These are phyloP conservation scores for Enteromius viviparus DNA, from an alignment of 2,797 vertebrate genomes.

Conservation along the genomic window DNA sequence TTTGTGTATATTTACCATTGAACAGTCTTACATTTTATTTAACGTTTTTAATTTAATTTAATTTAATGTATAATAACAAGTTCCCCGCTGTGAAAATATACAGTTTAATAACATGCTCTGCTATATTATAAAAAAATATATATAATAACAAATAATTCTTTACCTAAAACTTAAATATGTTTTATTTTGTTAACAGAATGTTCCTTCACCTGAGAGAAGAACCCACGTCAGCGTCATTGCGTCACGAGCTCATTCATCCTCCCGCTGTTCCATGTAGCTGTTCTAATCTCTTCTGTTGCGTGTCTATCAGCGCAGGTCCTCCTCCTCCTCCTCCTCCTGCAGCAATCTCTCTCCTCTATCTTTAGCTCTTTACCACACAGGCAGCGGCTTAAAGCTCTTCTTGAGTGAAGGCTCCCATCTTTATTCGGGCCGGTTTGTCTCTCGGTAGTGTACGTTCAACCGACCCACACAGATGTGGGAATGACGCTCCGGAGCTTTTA, in stretches of 20 bases:
- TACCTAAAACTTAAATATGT: neutral
- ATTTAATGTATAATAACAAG: neutral
- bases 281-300: slow-evolving; percentile 20
- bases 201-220: slow-evolving; percentile 8
- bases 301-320: neutral
- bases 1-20: neutral
- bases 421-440: neutral
- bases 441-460: neutral
- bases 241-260: slow-evolving; percentile 23
- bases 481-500: slow-evolving; percentile 66
- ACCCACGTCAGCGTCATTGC: slow-evolving; percentile 23
- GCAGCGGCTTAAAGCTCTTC: slow-evolving; percentile 29
- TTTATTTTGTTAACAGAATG: neutral
- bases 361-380: slow-evolving; percentile 72
- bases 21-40: neutral
- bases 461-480: slow-evolving; percentile 64
- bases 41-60: neutral
- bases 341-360: slow-evolving; percentile 66
- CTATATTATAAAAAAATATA: neutral
- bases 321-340: neutral
- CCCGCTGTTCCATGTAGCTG: neutral
- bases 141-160: neutral
- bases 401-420: neutral
- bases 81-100: neutral
- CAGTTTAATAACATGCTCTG: neutral